These are phyloP conservation scores for Scylla paramamosain DNA, from an alignment of 1,140 invertebrate species.

Conservation along the genomic window DNA sequence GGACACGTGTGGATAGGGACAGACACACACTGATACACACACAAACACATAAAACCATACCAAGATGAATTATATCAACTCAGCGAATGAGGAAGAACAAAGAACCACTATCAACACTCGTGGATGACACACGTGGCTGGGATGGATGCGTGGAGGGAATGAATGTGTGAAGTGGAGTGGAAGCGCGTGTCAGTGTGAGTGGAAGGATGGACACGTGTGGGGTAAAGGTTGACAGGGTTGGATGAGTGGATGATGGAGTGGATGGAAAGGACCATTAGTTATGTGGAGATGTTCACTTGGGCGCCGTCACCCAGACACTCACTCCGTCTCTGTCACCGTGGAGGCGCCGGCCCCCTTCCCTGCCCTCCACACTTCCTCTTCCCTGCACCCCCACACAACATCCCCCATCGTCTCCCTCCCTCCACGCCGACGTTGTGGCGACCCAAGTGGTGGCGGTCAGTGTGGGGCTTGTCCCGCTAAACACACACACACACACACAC, in stretches of 20 bases:
- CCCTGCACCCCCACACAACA: too few relatives aligned
- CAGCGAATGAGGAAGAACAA: background rate
- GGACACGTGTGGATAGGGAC: background rate
- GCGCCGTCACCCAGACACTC: background rate
- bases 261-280: constrained; percentile 1
- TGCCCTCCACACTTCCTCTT: background rate
- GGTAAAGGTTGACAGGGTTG: background rate
- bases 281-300: background rate
- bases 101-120: background rate
- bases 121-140: background rate
- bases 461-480: background rate
- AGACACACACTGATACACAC: background rate
- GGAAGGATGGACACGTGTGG: background rate
- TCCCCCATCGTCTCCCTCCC: background rate
- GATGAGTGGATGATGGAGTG: constrained; percentile 19
- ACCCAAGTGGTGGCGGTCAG: constrained; percentile 15
- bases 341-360: background rate
- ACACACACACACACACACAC: constrained; percentile 49
- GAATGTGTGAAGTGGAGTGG: background rate
- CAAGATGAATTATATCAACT: background rate
- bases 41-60: background rate
- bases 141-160: background rate
- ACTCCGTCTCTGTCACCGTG: background rate
- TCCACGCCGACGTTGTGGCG: background rate
- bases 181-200: background rate